Percentiles rank a stretch among this genome's conserved stretches.
Conservation (phyloP, 2,797 vertebrate species). For the Nothura maculosa region DNA sequence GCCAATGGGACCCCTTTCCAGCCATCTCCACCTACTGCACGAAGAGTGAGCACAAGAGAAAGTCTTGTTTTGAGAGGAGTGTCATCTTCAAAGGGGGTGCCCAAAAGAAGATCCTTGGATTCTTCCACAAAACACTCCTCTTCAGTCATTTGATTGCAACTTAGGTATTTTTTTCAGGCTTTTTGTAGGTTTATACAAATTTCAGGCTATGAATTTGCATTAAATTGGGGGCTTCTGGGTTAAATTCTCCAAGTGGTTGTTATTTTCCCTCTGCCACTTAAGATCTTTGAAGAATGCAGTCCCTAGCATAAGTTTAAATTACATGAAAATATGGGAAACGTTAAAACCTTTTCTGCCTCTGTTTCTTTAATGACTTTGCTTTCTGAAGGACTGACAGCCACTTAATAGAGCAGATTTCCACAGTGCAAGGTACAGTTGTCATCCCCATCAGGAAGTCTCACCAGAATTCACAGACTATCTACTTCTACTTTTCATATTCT, state of each 20-base stretch:
- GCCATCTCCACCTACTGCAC: not conserved
- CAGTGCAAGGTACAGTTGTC: not conserved
- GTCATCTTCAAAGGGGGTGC: not conserved
- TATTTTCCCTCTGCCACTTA: not conserved
- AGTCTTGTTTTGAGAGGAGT: not conserved
- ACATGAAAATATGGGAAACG: not conserved
- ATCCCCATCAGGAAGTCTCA: not conserved
- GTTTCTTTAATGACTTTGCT: conserved; percentile 3
- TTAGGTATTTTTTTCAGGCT: not conserved
- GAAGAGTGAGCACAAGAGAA: not conserved
- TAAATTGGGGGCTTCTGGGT: not conserved
- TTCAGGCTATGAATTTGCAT: not conserved
- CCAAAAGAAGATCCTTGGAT: not conserved
- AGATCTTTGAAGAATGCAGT: conserved; percentile 14
- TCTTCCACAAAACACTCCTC: not conserved
- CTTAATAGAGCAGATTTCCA: not conserved
- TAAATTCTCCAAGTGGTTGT: not conserved
- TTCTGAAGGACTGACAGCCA: not conserved
- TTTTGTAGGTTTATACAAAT: not conserved
- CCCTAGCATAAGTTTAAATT: not conserved
- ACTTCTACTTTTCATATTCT: not conserved
- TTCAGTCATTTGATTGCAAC: not conserved
- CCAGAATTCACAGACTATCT: not conserved
- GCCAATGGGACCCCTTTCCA: not conserved
- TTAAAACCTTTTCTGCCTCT: not conserved